These are phyloP conservation scores for Zaprionus davidi DNA, from an alignment of 1,140 invertebrate species.

Conservation along the genomic window DNA sequence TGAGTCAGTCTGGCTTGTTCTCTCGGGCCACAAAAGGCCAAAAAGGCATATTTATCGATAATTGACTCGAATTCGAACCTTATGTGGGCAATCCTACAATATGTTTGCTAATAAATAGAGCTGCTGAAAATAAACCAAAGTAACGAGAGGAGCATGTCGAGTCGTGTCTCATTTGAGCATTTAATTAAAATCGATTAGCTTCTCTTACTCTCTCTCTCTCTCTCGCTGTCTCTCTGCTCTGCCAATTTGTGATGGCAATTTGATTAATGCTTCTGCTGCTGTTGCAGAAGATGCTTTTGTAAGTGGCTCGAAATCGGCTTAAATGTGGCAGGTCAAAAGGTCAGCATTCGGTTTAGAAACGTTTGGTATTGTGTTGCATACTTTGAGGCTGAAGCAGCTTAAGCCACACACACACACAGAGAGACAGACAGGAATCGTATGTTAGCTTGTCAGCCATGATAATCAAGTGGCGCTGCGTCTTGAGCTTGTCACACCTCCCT, in stretches of 20 bases:
- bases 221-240: not conserved
- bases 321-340: not conserved
- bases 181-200: too few species aligned
- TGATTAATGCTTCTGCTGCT: not conserved
- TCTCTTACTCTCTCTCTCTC: too few species aligned
- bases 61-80: too few species aligned
- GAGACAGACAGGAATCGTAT: not conserved
- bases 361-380: not conserved
- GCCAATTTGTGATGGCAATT: not conserved
- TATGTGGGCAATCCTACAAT: not conserved
- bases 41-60: too few species aligned
- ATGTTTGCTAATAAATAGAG: not conserved
- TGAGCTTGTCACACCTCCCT: not conserved
- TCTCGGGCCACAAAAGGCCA: too few species aligned
- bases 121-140: too few species aligned
- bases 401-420: not conserved
- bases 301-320: not conserved
- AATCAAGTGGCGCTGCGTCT: not conserved
- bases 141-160: too few species aligned
- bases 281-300: not conserved
- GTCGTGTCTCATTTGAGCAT: too few species aligned
- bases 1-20: too few species aligned
- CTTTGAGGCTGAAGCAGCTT: not conserved
- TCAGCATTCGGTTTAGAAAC: not conserved
- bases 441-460: not conserved